These are phyloP conservation scores for Hoplodrina blanda DNA, from an alignment of 2,888 invertebrate genomes.

Conservation along the genomic window DNA sequence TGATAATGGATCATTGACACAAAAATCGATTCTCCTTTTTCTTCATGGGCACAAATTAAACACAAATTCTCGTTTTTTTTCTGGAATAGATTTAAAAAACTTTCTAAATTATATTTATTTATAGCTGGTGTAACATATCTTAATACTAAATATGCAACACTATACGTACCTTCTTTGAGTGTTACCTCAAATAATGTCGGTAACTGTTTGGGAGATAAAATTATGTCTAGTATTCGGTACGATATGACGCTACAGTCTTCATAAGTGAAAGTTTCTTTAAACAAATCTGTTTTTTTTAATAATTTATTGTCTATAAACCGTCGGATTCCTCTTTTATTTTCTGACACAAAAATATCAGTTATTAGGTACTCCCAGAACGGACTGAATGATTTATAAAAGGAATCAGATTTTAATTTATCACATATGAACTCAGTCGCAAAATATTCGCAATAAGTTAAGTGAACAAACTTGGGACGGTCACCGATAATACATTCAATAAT, in stretches of 20 bases:
- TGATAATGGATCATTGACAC: no score
- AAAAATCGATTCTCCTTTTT: no score
- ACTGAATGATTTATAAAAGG: not conserved
- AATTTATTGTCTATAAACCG: slow-evolving; percentile 38
- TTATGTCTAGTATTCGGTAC: not conserved
- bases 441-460: slow-evolving; percentile 56
- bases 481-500: slow-evolving; percentile 40
- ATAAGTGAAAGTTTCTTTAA: not conserved
- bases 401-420: slow-evolving; percentile 14
- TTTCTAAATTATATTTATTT: slow-evolving; percentile 10
- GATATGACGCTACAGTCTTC: no score
- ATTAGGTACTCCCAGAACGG: slow-evolving; percentile 37
- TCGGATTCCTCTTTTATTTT: slow-evolving; percentile 18
- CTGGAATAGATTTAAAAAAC: slow-evolving; percentile 1
- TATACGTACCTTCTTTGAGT: not conserved
- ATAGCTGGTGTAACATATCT: not conserved
- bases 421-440: slow-evolving; percentile 52
- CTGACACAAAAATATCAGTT: slow-evolving; percentile 12
- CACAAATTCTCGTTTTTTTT: no score
- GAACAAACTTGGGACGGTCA: slow-evolving; percentile 47
- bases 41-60: no score
- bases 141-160: slow-evolving; percentile 21
- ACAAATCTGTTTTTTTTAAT: slow-evolving; percentile 2
- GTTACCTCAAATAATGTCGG: not conserved
- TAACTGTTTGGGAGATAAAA: slow-evolving; percentile 7